A percentile compares a stretch with the other conserved stretches of the same genome.
These are phyloP conservation scores for Enteromius trimaculatus DNA, from an alignment of 2,797 vertebrate genomes.

Conservation along the genomic window DNA sequence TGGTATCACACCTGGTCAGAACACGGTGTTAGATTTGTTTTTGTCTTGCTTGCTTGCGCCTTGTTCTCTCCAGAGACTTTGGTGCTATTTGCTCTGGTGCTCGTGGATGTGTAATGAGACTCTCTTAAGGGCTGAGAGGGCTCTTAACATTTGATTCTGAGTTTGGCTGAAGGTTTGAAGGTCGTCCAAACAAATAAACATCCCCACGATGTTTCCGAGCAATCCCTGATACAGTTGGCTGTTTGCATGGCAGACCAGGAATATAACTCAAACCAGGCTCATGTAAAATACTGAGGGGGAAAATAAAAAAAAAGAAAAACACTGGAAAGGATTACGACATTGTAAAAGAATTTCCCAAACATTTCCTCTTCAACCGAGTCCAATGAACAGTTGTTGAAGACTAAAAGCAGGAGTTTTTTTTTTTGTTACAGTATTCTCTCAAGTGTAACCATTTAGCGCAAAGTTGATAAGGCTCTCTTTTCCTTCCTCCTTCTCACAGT, in stretches of 20 bases:
- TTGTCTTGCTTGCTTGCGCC: conserved; percentile 26
- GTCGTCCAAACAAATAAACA: conserved; percentile 53
- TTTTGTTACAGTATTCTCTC: conserved; percentile 28
- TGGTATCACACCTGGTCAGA: background rate
- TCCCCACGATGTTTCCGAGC: conserved; percentile 30
- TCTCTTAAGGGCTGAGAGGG: conserved; percentile 3
- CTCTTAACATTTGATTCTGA: conserved; percentile 26
- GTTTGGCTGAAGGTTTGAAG: conserved; percentile 10
- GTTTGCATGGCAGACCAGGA: conserved; percentile 18
- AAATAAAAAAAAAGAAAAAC: conserved; percentile 30
- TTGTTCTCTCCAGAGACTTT: conserved; percentile 27
- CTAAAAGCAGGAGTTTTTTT: conserved; percentile 24
- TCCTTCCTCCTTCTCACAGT: conserved; percentile 17
- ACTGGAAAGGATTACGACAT: conserved; percentile 61
- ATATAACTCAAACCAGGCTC: conserved; percentile 48
- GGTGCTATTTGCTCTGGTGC: conserved; percentile 16
- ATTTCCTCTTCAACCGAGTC: conserved; percentile 46
- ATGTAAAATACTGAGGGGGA: conserved; percentile 44
- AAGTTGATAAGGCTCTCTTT: conserved; percentile 34
- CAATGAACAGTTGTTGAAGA: conserved; percentile 45
- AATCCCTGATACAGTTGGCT: conserved; percentile 19
- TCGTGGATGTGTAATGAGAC: background rate
- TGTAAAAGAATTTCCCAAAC: conserved; percentile 59
- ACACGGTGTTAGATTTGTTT: background rate
- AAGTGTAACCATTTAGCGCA: conserved; percentile 39